These are phyloP conservation scores for Camelus bactrianus DNA, from an alignment of 2,113 vertebrate species.

Conservation along the genomic window DNA sequence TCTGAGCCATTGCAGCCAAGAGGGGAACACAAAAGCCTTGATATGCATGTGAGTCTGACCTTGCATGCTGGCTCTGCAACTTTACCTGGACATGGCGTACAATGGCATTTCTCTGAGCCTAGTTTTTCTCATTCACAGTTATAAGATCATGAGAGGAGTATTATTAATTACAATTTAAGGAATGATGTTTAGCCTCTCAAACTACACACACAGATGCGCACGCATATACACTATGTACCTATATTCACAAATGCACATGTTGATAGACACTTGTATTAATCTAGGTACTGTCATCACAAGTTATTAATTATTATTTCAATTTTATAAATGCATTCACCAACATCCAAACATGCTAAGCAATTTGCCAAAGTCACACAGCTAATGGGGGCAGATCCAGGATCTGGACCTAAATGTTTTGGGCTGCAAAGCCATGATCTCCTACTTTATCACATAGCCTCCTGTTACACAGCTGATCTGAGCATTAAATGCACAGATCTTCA, in stretches of 20 bases:
- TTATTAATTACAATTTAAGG: background rate
- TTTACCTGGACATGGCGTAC: background rate
- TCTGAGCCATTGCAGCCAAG: background rate
- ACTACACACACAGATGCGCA: background rate
- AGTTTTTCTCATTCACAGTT: background rate
- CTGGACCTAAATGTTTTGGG: background rate
- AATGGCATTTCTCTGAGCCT: background rate
- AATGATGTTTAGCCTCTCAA: background rate
- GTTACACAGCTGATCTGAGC: background rate
- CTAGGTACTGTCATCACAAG: background rate
- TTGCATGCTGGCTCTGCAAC: background rate
- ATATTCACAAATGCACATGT: background rate
- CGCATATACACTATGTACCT: background rate
- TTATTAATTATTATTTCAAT: background rate
- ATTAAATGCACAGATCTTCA: background rate
- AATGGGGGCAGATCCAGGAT: background rate
- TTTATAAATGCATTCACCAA: background rate
- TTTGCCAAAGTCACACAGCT: background rate
- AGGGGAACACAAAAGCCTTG: background rate
- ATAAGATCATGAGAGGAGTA: background rate
- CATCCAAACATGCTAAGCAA: background rate
- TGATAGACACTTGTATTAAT: background rate
- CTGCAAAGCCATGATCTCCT: background rate
- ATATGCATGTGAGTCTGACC: background rate
- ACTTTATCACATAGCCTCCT: background rate